Base-by-base conservation (phyloP, 2,797 vertebrate genomes). In the Aplochiton taeniatus region DNA sequence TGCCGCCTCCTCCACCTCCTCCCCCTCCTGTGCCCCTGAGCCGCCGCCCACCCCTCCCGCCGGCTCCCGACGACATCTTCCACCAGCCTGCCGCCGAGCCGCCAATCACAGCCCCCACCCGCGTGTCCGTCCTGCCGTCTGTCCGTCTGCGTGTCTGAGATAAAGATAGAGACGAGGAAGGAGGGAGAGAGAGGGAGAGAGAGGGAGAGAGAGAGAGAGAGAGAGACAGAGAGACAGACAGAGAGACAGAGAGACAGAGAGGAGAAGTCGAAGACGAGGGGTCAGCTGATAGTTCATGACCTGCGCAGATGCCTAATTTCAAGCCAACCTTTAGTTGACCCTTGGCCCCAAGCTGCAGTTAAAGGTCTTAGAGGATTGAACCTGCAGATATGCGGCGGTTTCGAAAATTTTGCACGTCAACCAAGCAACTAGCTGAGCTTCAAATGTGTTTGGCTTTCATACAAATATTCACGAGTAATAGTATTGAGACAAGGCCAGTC, bases 41-140 rank as follows among this genome's bases (percentile, higher is more conserved):
- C 75, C 86, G 83, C 83, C 89, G 85, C 63, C 91, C 89, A 4
- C 92, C 92, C 86, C 92, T 89, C 88, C 93, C 92, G 58, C 93
- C 91, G 87, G 91, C 93, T 82, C 93, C 93, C 79, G 90, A 93
- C 92, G 93, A 94, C 93, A 93, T 93, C 90, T 94, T 94, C 92
- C 92, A 93, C 93, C 93, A 94, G 92, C 92, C 90, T 92, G 93
- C 92, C 92, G 93, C 90, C 88, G 93, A 93, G 90, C 93, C 92
- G 72, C 90, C 90, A 72, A 93, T 89, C 89, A 87, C 92, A 91
- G 92, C 90, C 87, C 79, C 91, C 86, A 77, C 91, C 85, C 90
- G 91, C 82, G 90, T 89, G 90, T 93, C 93, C 93, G 93, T 94
- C 91, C 93, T 93, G 92, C 88, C 90, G 92, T 91, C 91, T 87